These are phyloP conservation scores for Ormyrus nitidulus DNA, from an alignment of 2,888 invertebrate species.

Conservation along the genomic window DNA sequence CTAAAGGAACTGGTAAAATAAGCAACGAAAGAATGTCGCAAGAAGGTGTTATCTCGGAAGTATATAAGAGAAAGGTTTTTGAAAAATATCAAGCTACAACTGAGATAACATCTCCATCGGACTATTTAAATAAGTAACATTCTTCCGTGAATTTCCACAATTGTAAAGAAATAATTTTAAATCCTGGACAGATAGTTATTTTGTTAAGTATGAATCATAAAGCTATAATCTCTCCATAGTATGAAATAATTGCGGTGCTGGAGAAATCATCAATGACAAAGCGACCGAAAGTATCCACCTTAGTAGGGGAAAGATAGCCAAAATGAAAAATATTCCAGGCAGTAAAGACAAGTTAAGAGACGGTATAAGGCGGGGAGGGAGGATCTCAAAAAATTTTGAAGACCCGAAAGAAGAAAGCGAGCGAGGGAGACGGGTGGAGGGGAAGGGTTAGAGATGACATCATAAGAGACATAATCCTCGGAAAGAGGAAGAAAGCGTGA, in stretches of 20 bases:
- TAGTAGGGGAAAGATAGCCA: neutral
- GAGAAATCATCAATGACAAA: too few species aligned
- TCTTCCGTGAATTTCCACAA: too few species aligned
- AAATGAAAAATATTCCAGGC: neutral
- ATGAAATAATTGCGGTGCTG: too few species aligned
- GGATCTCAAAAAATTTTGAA: neutral
- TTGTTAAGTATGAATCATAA: too few species aligned
- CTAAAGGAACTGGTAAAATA: neutral
- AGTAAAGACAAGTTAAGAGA: neutral
- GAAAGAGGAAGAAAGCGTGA: conserved; percentile 40
- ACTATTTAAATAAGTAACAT: too few species aligned
- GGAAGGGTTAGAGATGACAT: conserved; percentile 24
- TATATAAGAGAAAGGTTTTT: neutral
- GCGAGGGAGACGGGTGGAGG: neutral
- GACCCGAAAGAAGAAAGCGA: conserved; percentile 1
- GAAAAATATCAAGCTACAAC: neutral
- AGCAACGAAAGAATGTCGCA: neutral
- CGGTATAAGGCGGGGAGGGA: neutral
- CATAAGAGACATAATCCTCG: conserved; percentile 22
- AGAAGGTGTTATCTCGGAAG: neutral
- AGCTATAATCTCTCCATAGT: too few species aligned
- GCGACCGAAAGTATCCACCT: too few species aligned
- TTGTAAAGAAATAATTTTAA: too few species aligned
- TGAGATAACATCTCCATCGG: too few species aligned
- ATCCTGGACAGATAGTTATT: too few species aligned